Conservation (phyloP, 1,140 invertebrate genomes). For the Teleopsis dalmanni region DNA sequence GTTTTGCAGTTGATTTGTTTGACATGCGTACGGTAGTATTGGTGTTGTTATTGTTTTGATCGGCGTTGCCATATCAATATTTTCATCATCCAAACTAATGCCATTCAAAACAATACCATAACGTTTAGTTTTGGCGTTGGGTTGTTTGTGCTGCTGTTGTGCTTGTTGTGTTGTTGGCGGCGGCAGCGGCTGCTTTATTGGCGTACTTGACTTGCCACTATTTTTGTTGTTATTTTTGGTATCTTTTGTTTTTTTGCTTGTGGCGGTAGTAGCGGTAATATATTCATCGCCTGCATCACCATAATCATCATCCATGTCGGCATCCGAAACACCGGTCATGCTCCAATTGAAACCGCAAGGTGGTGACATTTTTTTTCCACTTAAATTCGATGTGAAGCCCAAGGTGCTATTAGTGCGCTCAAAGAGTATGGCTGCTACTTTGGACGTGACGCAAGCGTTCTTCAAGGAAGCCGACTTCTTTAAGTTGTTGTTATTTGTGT, state of each 20-base stretch:
- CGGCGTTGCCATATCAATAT: slow-evolving; percentile 1
- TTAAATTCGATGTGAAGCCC: slow-evolving; percentile 13
- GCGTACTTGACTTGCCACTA: not conserved
- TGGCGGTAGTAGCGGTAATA: not conserved
- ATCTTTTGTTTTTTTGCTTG: not conserved
- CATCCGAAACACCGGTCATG: slow-evolving; percentile 27
- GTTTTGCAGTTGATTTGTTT: slow-evolving; percentile 10
- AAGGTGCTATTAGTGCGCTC: slow-evolving; percentile 21
- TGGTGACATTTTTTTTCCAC: slow-evolving; percentile 31
- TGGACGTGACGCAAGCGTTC: slow-evolving; percentile 20
- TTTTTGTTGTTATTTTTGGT: not conserved
- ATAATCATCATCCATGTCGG: slow-evolving; percentile 30
- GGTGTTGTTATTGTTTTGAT: slow-evolving; percentile 1
- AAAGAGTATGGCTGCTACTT: slow-evolving; percentile 27
- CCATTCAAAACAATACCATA: slow-evolving; percentile 42
- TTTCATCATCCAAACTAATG: slow-evolving; percentile 24
- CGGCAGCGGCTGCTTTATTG: not conserved
- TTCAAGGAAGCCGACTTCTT: slow-evolving; percentile 26
- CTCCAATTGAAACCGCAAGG: slow-evolving; percentile 43
- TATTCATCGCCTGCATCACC: slow-evolving; percentile 6
- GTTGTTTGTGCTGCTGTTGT: slow-evolving; percentile 9
- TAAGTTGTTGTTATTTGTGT: slow-evolving; percentile 14
- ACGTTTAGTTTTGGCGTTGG: slow-evolving; percentile 28
- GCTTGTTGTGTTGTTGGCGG: slow-evolving; percentile 1
- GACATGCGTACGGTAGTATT: not conserved